Conservation (phyloP, 2,113 vertebrate genomes). For the Ameiurus melas region DNA sequence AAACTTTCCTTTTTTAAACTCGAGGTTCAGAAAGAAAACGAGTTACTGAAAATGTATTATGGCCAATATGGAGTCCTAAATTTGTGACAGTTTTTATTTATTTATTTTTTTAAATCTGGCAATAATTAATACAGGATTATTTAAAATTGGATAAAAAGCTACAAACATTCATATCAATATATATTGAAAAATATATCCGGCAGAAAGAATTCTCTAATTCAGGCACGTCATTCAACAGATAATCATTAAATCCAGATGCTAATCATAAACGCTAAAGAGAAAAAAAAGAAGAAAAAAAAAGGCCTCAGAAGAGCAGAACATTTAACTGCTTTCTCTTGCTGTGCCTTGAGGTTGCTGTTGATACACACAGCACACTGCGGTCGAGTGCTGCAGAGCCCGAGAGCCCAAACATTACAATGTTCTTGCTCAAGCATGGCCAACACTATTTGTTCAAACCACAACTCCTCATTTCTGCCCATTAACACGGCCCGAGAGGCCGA, state of each 20-base stretch:
- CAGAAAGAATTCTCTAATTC: not conserved
- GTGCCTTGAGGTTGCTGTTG: slow-evolving; percentile 2
- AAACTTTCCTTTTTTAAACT: not conserved
- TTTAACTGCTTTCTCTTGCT: slow-evolving; percentile 1
- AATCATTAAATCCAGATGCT: slow-evolving; percentile 22
- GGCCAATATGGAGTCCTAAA: not conserved
- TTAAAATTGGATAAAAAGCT: not conserved
- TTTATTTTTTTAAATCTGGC: not conserved
- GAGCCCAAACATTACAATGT: slow-evolving; percentile 58
- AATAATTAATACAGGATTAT: not conserved
- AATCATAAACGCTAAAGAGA: slow-evolving; percentile 12
- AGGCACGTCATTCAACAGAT: not conserved
- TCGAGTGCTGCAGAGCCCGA: slow-evolving; percentile 49
- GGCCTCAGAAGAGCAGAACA: not conserved
- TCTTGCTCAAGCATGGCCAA: slow-evolving; percentile 56
- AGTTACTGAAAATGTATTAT: not conserved
- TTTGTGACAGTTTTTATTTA: no score
- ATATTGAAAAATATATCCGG: not conserved
- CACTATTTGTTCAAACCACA: slow-evolving; percentile 64
- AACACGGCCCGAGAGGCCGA: slow-evolving; percentile 37
- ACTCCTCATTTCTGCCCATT: slow-evolving; percentile 33
- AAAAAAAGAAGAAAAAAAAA: not conserved
- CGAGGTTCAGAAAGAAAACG: not conserved
- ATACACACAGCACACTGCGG: slow-evolving; percentile 51
- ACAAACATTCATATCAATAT: not conserved